phyloP scores from a whole-genome alignment of 2,113 vertebrate species.

The Muntiacus muntjak region DNA sequence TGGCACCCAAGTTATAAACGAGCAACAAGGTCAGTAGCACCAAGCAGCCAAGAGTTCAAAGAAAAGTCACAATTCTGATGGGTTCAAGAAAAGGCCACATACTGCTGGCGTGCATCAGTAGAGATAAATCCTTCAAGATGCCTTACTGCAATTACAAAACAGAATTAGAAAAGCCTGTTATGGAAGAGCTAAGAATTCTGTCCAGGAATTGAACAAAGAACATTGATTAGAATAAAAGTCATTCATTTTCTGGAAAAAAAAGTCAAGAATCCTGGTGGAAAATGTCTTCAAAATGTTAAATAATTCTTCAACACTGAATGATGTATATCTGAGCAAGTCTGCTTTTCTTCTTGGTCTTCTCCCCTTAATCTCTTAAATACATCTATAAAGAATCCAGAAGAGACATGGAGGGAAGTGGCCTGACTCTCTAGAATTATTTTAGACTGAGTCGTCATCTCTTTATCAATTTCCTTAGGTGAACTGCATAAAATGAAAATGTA shows the following conservation, averaged over 20 bases:
- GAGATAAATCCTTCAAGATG: slow-evolving; percentile 56
- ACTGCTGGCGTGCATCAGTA: slow-evolving; percentile 51
- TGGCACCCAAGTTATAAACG: slow-evolving; percentile 76
- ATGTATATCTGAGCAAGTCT: background rate
- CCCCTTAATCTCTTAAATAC: background rate
- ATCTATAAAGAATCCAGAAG: background rate
- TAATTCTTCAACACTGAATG: slow-evolving; percentile 10
- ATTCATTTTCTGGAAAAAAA: background rate
- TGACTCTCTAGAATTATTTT: background rate
- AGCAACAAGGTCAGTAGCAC: slow-evolving; percentile 78
- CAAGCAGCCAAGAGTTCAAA: slow-evolving; percentile 81
- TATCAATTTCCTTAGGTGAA: background rate
- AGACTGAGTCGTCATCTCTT: background rate
- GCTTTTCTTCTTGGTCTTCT: background rate
- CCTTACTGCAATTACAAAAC: slow-evolving; percentile 72
- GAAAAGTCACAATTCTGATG: slow-evolving; percentile 80
- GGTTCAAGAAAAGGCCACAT: slow-evolving; percentile 83
- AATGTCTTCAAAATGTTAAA: slow-evolving; percentile 4
- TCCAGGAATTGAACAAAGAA: slow-evolving; percentile 39
- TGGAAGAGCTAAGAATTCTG: slow-evolving; percentile 45
- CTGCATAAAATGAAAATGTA: background rate
- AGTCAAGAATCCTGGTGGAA: background rate
- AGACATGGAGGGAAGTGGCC: background rate
- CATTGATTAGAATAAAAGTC: slow-evolving; percentile 25
- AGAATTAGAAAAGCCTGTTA: slow-evolving; percentile 50